A percentile compares a stretch with the other conserved stretches of the same genome.
Evolutionary conservation across 2,888 invertebrate species (phyloP).

Genomic region (Rhagium mordax): DNA sequence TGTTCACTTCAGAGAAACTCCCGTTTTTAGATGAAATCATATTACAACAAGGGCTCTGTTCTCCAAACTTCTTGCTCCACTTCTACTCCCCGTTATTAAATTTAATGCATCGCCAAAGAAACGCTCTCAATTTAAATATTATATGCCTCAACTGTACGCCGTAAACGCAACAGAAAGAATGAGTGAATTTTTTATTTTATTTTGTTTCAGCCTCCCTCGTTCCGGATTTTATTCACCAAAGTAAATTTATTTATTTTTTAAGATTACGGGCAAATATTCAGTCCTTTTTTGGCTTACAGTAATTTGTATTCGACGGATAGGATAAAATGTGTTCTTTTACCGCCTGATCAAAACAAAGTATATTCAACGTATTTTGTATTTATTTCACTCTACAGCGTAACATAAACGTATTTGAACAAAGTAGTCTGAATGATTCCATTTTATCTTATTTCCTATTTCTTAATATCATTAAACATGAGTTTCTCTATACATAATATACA

Average conservation of each 20-base stretch:
- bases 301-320: background rate
- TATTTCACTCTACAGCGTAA: background rate
- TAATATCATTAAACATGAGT: no score
- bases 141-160: constrained; percentile 29
- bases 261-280: background rate
- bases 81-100: constrained; percentile 43
- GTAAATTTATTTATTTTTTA: constrained; percentile 4
- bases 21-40: constrained; percentile 32
- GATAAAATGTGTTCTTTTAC: background rate
- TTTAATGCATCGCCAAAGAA: constrained; percentile 49
- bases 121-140: constrained; percentile 47
- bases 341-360: background rate
- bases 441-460: no score
- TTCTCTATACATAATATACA: no score
- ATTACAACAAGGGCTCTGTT: constrained; percentile 30
- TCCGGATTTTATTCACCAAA: background rate
- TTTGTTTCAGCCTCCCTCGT: background rate
- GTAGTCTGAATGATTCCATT: no score
- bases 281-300: background rate
- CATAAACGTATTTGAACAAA: background rate
- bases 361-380: background rate
- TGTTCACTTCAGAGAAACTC: constrained; percentile 24
- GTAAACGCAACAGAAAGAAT: constrained; percentile 27
- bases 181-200: constrained; percentile 15
- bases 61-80: constrained; percentile 36